Evolutionary conservation across 64 coral and sea anemone species (phyloP), one percentile per base, ranked within the genome.

Genomic region (Catalaphyllia jardinei): DNA sequence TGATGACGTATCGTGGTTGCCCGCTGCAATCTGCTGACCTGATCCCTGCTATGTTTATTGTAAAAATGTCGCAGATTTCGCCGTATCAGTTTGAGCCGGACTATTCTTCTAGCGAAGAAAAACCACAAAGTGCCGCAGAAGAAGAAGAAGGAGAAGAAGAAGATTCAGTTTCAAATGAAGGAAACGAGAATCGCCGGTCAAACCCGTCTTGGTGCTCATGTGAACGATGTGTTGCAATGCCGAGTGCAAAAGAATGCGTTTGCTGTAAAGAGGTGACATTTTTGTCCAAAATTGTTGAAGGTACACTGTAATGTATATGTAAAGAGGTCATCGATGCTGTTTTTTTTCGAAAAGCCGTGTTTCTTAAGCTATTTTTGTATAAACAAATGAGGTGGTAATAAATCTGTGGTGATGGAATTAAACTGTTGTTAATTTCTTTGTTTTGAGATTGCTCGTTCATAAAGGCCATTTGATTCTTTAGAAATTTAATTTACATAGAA

Each of bases 211-310:
- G 60, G 80, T 83, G 29, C n/a, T 8, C 10, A 2, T 82, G 79
- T 38, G 79, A 63, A 12, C 28, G 12, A 11, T 86, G 83, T 73
- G 38, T 2, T 3, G 11, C 46, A 16, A 86, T 86, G 83, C 61
- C 20, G n/a, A 86, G 20, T 46, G 24, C 42, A 25, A 28, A 54
- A 20, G 39, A 71, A 35, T 86, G 67, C 72, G 83, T 86, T 17
- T 86, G 83, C 30, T 86, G 67, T 22, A 84, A 65, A 38, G 78
- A 84, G 22, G 18, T 69, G 10, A 20, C 10, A 33, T 84, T 64
- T 42, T 9, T 65, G 55, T 29, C 80, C 61, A 42, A 84, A 25
- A 20, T 71, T 46, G 62, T 64, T 18, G 60, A 84, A 84, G 80
- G 61, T 69, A 29, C 12, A 24, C 28, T 59, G 18, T 25, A 15